Evolutionary conservation across 2,888 invertebrate genomes (phyloP).

Genomic region (Oeneis ivallda): DNA sequence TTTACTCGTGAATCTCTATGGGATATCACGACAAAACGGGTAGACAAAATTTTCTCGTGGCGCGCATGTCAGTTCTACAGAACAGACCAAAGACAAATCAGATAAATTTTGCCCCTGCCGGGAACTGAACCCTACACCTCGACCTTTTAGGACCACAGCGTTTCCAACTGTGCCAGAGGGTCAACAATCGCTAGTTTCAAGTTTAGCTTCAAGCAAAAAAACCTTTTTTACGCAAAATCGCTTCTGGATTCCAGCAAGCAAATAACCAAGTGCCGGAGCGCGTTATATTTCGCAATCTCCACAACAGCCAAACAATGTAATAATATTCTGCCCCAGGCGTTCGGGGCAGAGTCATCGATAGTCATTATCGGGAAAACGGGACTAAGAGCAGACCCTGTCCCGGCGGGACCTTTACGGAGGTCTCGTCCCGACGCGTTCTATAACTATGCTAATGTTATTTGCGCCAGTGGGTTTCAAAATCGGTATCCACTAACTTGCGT

Average conservation of each 20-base stretch:
- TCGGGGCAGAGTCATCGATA: constrained; percentile 78
- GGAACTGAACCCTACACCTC: too few species aligned
- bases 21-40: too few species aligned
- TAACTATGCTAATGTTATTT: constrained; percentile 82
- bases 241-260: constrained; percentile 53
- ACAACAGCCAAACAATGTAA: constrained; percentile 73
- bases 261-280: constrained; percentile 65
- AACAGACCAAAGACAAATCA: too few species aligned
- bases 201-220: neutral
- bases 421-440: constrained; percentile 78
- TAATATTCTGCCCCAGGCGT: constrained; percentile 76
- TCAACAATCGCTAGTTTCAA: too few species aligned
- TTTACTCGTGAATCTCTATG: too few species aligned
- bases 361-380: constrained; percentile 80
- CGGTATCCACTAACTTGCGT: constrained; percentile 66
- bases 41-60: too few species aligned
- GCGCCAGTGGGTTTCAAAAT: constrained; percentile 76
- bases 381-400: constrained; percentile 76
- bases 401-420: constrained; percentile 76
- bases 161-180: too few species aligned
- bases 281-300: constrained; percentile 75
- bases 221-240: constrained; percentile 4
- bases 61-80: too few species aligned
- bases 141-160: too few species aligned
- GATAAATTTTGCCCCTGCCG: too few species aligned